Conservation (phyloP, 2,113 vertebrate genomes). For the Cairina moschata region DNA sequence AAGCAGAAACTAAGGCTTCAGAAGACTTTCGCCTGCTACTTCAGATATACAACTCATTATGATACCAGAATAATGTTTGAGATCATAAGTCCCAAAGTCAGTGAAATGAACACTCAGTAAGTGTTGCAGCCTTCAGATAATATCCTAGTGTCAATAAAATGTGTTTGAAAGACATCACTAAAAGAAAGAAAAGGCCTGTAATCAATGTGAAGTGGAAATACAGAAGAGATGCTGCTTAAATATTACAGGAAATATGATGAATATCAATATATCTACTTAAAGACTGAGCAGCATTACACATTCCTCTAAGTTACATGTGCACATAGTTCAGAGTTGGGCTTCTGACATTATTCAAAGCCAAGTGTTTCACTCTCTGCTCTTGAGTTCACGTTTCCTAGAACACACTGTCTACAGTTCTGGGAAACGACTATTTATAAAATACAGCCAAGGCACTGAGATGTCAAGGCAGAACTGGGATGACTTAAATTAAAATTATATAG, state of each 20-base stretch:
- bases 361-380: constrained; percentile 8
- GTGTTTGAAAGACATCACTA: not conserved
- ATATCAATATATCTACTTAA: not conserved
- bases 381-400: constrained; percentile 10
- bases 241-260: not conserved
- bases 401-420: not conserved
- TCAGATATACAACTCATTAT: not conserved
- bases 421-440: constrained; percentile 21
- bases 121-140: not conserved
- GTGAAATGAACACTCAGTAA: not conserved
- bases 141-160: not conserved
- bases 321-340: not conserved
- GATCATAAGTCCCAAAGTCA: not conserved
- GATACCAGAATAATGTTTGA: not conserved
- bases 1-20: not conserved
- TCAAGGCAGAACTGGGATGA: not conserved
- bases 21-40: not conserved
- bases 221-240: fast-evolving
- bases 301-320: not conserved
- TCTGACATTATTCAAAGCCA: not conserved
- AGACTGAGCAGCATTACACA: not conserved
- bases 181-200: not conserved
- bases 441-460: not conserved
- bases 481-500: not conserved
- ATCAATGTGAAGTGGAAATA: not conserved